phyloP scores from a whole-genome alignment of 2,113 vertebrate species.

The Gasterosteus nipponicus region DNA sequence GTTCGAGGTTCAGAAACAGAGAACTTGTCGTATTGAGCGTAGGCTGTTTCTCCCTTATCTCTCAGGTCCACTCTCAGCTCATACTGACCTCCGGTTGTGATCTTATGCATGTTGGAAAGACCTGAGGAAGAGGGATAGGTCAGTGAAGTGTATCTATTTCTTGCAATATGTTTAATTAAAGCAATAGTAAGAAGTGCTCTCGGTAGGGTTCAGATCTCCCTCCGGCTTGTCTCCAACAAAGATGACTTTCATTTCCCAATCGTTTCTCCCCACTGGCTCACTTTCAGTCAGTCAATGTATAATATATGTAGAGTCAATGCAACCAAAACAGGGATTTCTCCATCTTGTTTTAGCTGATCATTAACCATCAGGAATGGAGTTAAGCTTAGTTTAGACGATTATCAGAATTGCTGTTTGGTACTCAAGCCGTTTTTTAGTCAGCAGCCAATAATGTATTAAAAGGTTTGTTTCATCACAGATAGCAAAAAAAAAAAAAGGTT shows the following conservation, averaged over 20 bases:
- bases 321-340: neutral
- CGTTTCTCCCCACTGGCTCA: no score
- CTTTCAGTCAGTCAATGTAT: no score
- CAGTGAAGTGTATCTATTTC: neutral
- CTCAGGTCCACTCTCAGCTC: conserved; percentile 93
- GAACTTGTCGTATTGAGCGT: conserved; percentile 92
- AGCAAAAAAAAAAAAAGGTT: neutral
- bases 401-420: neutral
- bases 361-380: neutral
- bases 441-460: neutral
- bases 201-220: neutral
- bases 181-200: neutral
- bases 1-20: conserved; percentile 87
- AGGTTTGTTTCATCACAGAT: neutral
- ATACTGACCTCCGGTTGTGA: conserved; percentile 91
- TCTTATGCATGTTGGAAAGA: conserved; percentile 92
- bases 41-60: conserved; percentile 88
- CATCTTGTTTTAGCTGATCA: neutral
- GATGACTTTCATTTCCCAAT: no score
- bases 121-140: conserved; percentile 76
- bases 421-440: neutral
- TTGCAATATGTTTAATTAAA: neutral
- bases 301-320: no score
- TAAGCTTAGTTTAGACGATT: neutral
- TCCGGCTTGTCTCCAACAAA: no score